Percentiles rank a stretch among this genome's conserved stretches.
Evolutionary conservation across 2,797 vertebrate genomes (phyloP).

Genomic region (Pseudomugil tenellus): DNA sequence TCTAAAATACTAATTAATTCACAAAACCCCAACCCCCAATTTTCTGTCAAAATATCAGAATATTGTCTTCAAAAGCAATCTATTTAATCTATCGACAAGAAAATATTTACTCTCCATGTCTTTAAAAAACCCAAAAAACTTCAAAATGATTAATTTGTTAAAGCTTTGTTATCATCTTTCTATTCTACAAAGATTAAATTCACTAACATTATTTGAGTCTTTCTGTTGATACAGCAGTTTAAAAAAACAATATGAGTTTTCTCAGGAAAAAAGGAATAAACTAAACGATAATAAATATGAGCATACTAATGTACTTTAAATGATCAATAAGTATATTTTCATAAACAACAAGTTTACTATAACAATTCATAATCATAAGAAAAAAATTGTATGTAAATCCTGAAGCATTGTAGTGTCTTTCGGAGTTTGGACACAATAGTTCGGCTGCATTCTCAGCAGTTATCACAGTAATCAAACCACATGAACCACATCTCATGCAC

Average conservation of each 20-base stretch:
- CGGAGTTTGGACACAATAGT: not conserved
- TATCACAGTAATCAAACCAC: conserved; percentile 13
- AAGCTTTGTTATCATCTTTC: too few relatives aligned
- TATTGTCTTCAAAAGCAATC: too few relatives aligned
- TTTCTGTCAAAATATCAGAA: too few relatives aligned
- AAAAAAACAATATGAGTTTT: conserved; percentile 7
- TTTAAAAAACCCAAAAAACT: too few relatives aligned
- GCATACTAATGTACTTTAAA: not conserved
- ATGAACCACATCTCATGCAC: not conserved
- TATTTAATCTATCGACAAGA: too few relatives aligned
- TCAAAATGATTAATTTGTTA: too few relatives aligned
- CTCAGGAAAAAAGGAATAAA: not conserved
- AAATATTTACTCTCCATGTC: too few relatives aligned
- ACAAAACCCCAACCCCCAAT: too few relatives aligned
- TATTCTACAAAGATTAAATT: too few relatives aligned
- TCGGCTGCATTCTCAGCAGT: conserved; percentile 31
- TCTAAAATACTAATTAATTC: too few relatives aligned
- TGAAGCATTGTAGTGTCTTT: not conserved
- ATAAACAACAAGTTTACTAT: not conserved
- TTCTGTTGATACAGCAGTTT: conserved; percentile 28
- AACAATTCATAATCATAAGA: not conserved
- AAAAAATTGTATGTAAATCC: not conserved
- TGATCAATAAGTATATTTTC: not conserved
- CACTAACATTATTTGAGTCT: not conserved
- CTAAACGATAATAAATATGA: not conserved